Conservation (phyloP, 2,888 invertebrate species). For the Aleiodes testaceus region DNA sequence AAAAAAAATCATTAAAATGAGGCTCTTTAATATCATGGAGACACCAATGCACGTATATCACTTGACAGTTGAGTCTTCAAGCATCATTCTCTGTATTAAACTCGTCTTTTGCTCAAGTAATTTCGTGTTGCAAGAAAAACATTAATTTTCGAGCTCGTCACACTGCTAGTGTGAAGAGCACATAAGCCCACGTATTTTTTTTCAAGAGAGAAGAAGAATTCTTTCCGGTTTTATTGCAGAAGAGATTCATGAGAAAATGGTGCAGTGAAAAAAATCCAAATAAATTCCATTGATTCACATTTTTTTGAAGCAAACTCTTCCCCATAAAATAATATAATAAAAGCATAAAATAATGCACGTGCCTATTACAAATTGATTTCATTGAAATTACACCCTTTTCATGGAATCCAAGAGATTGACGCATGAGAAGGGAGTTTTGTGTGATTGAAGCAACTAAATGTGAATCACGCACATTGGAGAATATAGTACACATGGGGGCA, state of each 20-base stretch:
- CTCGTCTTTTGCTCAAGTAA: background rate
- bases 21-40: background rate
- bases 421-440: background rate
- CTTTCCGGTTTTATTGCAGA: too few relatives aligned
- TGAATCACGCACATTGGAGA: conserved; percentile 19
- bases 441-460: conserved; percentile 29
- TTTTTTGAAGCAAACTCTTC: too few relatives aligned
- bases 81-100: conserved; percentile 1
- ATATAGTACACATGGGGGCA: background rate
- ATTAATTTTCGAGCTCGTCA: conserved; percentile 2
- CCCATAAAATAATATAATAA: background rate
- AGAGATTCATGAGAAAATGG: too few relatives aligned
- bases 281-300: too few relatives aligned
- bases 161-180: background rate
- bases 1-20: background rate
- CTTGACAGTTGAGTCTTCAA: background rate
- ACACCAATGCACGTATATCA: background rate
- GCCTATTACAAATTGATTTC: too few relatives aligned
- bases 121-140: background rate
- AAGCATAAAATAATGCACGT: background rate
- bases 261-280: too few relatives aligned
- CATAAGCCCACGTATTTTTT: conserved; percentile 10
- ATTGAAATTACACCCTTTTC: too few relatives aligned
- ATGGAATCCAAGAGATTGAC: background rate
- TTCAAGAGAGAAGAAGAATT: too few relatives aligned